These are phyloP conservation scores for Prenolepis imparis DNA, from an alignment of 2,888 invertebrate genomes.

Conservation along the genomic window DNA sequence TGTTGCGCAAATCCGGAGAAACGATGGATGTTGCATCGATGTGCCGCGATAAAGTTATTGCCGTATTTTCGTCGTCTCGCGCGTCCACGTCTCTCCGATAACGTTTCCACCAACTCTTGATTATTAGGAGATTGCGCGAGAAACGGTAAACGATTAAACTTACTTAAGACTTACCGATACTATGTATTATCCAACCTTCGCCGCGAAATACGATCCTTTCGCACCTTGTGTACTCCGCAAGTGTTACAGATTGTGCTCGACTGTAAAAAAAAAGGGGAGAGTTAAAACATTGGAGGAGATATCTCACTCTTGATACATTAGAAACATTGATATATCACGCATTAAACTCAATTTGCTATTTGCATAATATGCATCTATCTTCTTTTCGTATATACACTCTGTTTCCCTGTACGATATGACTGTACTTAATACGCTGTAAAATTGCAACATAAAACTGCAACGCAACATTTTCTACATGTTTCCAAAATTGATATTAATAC, in stretches of 20 bases:
- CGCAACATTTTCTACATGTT: neutral
- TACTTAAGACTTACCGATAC: neutral
- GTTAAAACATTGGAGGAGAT: neutral
- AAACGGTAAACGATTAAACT: neutral
- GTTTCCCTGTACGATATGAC: neutral
- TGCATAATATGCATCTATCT: neutral
- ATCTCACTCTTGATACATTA: neutral
- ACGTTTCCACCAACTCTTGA: neutral
- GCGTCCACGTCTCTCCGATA: neutral
- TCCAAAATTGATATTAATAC: neutral
- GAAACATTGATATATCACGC: neutral
- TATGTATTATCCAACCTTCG: neutral
- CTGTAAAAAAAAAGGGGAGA: neutral
- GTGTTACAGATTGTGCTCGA: neutral
- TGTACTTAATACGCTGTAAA: neutral
- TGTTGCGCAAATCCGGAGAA: slow-evolving; percentile 23
- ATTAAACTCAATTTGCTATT: neutral
- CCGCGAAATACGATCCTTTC: neutral
- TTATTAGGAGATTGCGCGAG: neutral
- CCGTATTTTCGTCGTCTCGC: neutral
- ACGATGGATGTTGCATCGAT: neutral
- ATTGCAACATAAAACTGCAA: neutral
- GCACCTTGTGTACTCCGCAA: neutral
- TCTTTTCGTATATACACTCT: neutral
- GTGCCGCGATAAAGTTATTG: neutral